phyloP scores from a whole-genome alignment of 1,140 invertebrate genomes.

The Ceratosolen fusciceps region DNA sequence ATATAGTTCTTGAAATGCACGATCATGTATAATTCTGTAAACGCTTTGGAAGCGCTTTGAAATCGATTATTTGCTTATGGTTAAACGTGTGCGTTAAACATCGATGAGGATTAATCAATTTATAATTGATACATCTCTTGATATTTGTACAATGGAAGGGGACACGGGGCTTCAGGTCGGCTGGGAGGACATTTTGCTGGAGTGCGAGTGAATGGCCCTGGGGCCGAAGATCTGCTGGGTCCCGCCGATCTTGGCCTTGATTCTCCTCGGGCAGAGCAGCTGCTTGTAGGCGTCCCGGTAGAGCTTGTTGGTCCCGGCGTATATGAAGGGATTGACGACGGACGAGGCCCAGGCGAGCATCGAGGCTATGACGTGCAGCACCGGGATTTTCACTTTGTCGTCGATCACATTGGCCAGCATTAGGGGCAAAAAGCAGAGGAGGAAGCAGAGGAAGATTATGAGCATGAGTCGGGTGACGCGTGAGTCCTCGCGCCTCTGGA shows the following conservation, averaged over 20 bases:
- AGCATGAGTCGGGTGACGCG: constrained; percentile 87
- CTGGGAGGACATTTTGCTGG: constrained; percentile 64
- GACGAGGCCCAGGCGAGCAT: constrained; percentile 89
- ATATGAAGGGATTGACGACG: constrained; percentile 89
- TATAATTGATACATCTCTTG: too few relatives aligned
- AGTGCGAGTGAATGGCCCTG: constrained; percentile 61
- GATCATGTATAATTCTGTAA: too few relatives aligned
- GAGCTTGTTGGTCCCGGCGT: constrained; percentile 87
- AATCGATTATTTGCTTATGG: too few relatives aligned
- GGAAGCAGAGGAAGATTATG: constrained; percentile 87
- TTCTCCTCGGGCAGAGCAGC: constrained; percentile 71
- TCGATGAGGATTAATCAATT: too few relatives aligned
- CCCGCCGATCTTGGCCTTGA: constrained; percentile 50
- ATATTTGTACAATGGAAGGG: too few relatives aligned
- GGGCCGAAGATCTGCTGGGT: constrained; percentile 47
- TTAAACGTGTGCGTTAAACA: too few relatives aligned
- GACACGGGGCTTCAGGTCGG: background rate
- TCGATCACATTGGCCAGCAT: constrained; percentile 90
- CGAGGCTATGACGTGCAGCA: constrained; percentile 84
- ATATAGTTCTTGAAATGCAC: too few relatives aligned
- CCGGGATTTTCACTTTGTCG: constrained; percentile 80
- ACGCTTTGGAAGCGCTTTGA: too few relatives aligned
- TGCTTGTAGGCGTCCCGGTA: constrained; percentile 84
- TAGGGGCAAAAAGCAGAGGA: constrained; percentile 86
- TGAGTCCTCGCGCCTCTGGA: constrained; percentile 78